phyloP scores from a whole-genome alignment of 1,140 invertebrate genomes.

The Eriosoma lanigerum region DNA sequence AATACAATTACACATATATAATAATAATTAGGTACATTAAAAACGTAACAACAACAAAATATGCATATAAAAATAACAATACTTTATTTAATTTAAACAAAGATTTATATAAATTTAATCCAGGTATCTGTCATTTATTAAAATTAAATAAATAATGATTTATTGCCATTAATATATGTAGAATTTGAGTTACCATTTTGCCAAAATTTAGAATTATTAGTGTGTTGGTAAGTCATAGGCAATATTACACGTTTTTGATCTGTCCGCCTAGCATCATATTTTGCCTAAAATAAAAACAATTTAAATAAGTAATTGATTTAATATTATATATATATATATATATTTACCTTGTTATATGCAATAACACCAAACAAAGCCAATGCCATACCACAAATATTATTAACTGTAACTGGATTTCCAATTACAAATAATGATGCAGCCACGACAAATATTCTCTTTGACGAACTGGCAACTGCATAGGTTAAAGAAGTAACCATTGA shows the following conservation, averaged over 20 bases:
- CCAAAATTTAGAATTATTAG: constrained; percentile 36
- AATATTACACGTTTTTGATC: constrained; percentile 63
- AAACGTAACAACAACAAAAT: not conserved
- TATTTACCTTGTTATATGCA: constrained; percentile 75
- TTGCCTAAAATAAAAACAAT: constrained; percentile 62
- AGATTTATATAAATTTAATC: not conserved
- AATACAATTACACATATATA: not conserved
- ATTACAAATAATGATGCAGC: constrained; percentile 83
- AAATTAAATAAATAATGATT: constrained; percentile 44
- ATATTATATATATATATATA: not conserved
- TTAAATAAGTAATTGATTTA: not conserved
- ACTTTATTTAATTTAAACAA: not conserved
- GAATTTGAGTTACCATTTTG: not conserved
- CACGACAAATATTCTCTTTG: constrained; percentile 94
- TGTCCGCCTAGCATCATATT: constrained; percentile 68
- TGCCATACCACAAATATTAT: constrained; percentile 89
- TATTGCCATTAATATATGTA: not conserved
- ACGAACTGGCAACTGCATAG: constrained; percentile 92
- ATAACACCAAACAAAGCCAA: constrained; percentile 88
- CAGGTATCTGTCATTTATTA: not conserved
- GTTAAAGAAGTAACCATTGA: constrained; percentile 86
- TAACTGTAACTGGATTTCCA: constrained; percentile 85
- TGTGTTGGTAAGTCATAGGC: constrained; percentile 59
- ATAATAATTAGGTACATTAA: not conserved
- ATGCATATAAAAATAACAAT: not conserved